Base-by-base conservation (phyloP, 1,140 invertebrate species). In the Drosophila insularis region DNA sequence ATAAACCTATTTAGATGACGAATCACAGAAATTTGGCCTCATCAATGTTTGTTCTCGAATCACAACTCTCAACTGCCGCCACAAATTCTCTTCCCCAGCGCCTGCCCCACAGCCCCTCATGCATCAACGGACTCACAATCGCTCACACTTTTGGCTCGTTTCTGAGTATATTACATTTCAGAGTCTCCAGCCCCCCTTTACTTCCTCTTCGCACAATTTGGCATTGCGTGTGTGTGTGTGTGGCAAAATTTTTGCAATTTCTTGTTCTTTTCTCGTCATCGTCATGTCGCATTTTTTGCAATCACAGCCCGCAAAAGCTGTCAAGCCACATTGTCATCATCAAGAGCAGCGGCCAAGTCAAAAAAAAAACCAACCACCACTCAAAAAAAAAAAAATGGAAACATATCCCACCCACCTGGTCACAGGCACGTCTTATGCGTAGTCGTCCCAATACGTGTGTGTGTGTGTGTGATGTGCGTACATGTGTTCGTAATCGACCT, bases 11-110 rank as follows among this genome's bases (percentile, higher is more conserved):
- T 87, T 87, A 74, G 73, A 87, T 87, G 84, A 87, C 84, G 84
- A 87, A 87, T 87, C 80, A 84, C 84, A 84, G 84, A 87, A 89
- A 87, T 87, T 87, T 89, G 80, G 84, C 70, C 84, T 84, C 82
- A 87, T 87, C 84, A 87, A 87, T 87, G 84, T 87, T 78, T 70
- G 74, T 62, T 66, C 75, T 50, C 37, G 63, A 71, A 76, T 76
- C 71, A 67, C 73, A 76, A 59, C 63, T 75, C 64, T 78, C 73
- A 59, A 63, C 71, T 78, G 21, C 27, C 14, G 60, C 35, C 27
- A 13, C 55, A 17, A 6, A 27, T 17, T 4, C 27, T 46, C 43
- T 10, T 46, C 2, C 14, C 5, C 6, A 14, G 27, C 27, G 27
- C 27, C 40, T 6, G n/a, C n/a, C 13, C 4, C 40, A 43, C 40